phyloP scores from a whole-genome alignment of 1,140 invertebrate genomes.

The Melanaphis sacchari region DNA sequence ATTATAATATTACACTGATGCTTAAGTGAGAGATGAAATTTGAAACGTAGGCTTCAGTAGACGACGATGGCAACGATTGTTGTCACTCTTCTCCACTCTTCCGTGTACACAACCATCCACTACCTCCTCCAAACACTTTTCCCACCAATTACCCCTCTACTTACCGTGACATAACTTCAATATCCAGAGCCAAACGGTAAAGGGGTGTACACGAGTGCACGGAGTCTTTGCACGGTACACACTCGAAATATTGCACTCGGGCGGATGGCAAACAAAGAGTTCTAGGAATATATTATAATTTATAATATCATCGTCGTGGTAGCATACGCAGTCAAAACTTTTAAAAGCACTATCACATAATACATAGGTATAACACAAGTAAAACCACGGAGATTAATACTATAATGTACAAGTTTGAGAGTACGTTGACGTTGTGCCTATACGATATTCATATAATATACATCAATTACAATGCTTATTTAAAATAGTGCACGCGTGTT shows the following conservation, averaged over 20 bases:
- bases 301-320: not conserved
- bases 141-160: not conserved
- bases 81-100: not conserved
- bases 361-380: not conserved
- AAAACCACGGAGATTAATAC: not conserved
- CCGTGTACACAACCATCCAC: too few species aligned
- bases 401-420: not conserved
- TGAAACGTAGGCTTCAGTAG: not conserved
- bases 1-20: not conserved
- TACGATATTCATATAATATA: not conserved
- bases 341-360: constrained; percentile 32
- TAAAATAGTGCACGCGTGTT: not conserved
- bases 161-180: not conserved
- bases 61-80: not conserved
- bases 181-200: not conserved
- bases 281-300: constrained; percentile 14
- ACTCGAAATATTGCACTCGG: not conserved
- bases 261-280: not conserved
- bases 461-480: not conserved
- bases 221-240: not conserved
- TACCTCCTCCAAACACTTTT: not conserved
- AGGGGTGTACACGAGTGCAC: not conserved
- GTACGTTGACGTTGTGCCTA: not conserved
- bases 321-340: not conserved
- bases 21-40: not conserved